A percentile compares a stretch with the other conserved stretches of the same genome.
Conservation (phyloP, 37 sponge, comb jelly and placozoan species). For the Hormiphora californensis region DNA sequence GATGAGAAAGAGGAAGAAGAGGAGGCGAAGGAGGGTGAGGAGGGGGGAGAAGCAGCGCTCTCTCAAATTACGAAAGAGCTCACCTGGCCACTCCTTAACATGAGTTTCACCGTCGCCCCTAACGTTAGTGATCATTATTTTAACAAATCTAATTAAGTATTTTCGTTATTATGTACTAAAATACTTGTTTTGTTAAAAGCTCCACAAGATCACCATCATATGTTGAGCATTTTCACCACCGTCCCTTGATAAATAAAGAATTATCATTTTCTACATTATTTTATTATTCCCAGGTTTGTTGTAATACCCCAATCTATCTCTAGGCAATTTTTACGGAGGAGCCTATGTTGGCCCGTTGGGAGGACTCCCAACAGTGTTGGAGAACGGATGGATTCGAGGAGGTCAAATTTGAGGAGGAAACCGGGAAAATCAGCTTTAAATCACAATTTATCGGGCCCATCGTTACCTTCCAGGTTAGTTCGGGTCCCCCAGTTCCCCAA, state of each 20-base stretch:
- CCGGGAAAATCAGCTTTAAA: conserved; percentile 1
- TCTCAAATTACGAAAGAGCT: conserved; percentile 34
- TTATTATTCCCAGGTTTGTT: not conserved
- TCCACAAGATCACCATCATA: not conserved
- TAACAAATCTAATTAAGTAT: not conserved
- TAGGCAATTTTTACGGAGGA: conserved; percentile 57
- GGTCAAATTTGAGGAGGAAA: conserved; percentile 56
- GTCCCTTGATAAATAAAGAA: too few relatives aligned
- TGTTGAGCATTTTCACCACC: too few relatives aligned
- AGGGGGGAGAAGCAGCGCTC: conserved; percentile 34
- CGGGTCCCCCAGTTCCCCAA: too few relatives aligned
- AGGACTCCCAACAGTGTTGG: conserved; percentile 63
- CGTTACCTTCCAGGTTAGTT: conserved; percentile 42
- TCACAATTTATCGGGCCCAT: conserved; percentile 42
- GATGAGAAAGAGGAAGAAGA: conserved; percentile 42
- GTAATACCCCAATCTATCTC: not conserved
- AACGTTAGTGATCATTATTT: not conserved
- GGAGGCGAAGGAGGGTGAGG: conserved; percentile 5
- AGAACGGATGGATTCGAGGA: conserved; percentile 63
- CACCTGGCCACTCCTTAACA: conserved; percentile 41
- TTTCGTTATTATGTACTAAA: not conserved
- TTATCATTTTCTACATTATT: too few relatives aligned
- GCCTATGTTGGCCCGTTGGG: conserved; percentile 77
- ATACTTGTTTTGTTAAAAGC: not conserved
- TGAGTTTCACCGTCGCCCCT: conserved; percentile 24